A percentile compares a stretch with the other conserved stretches of the same genome.
Conservation (phyloP, 2,797 vertebrate species). For the Neosalanx taihuensis region DNA sequence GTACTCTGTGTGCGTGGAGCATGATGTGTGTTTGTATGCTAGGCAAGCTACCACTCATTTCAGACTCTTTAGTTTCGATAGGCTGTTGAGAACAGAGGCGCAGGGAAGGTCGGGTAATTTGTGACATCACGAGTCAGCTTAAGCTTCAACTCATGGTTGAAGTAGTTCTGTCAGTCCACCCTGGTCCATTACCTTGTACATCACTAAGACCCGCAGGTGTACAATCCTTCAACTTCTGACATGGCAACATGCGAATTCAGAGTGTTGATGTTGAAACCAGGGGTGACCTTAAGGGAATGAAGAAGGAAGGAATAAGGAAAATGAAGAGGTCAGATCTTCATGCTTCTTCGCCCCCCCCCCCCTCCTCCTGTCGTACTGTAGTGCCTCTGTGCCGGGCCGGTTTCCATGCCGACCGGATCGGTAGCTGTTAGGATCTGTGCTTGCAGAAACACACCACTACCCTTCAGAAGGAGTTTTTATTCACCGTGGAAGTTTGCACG, state of each 20-base stretch:
- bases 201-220: neutral
- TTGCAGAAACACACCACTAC: constrained; percentile 47
- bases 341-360: constrained; percentile 21
- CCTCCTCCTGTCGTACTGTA: constrained; percentile 22
- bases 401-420: constrained; percentile 51
- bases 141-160: too few species aligned
- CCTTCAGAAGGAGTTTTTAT: too few species aligned
- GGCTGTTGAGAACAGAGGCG: constrained; percentile 45
- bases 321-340: neutral
- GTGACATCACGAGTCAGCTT: constrained; percentile 2
- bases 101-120: constrained; percentile 42
- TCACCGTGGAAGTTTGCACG: too few species aligned
- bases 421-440: constrained; percentile 35
- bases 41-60: constrained; percentile 28
- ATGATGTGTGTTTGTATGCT: constrained; percentile 17
- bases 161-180: too few species aligned
- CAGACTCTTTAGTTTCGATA: constrained; percentile 31
- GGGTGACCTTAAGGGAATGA: constrained; percentile 19
- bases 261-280: neutral
- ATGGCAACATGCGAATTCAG: too few species aligned
- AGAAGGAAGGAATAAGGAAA: neutral
- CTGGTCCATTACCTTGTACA: too few species aligned
- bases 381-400: constrained; percentile 51
- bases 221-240: neutral
- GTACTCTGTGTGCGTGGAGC: too few species aligned